Evolutionary conservation across 2,888 invertebrate species (phyloP).

Genomic region (Quadroppia sp.): DNA sequence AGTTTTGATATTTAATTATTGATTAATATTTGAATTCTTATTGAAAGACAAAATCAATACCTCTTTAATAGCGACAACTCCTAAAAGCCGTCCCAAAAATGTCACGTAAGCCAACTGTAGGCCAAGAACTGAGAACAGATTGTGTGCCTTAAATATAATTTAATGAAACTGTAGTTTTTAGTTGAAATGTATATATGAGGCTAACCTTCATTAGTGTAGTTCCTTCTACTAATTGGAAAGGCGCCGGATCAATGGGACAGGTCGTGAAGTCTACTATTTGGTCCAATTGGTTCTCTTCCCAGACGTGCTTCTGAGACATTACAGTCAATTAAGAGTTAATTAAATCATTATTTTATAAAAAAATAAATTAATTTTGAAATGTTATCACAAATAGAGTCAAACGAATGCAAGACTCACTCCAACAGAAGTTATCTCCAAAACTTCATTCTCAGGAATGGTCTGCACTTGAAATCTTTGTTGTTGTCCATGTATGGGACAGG

Average conservation of each 20-base stretch:
- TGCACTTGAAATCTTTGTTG: conserved; percentile 36
- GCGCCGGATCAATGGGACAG: conserved; percentile 86
- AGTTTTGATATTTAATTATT: too few species aligned
- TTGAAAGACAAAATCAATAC: too few species aligned
- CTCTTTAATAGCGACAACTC: conserved; percentile 91
- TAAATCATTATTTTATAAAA: not conserved
- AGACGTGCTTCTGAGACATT: conserved; percentile 57
- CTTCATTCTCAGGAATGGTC: conserved; percentile 39
- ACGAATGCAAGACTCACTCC: conserved; percentile 18
- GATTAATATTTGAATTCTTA: too few species aligned
- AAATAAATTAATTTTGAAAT: not conserved
- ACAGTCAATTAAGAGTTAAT: not conserved
- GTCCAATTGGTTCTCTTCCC: conserved; percentile 88
- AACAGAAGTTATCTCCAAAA: conserved; percentile 17
- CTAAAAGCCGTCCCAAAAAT: conserved; percentile 86
- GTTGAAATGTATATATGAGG: not conserved
- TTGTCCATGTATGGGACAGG: conserved; percentile 40
- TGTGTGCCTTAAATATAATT: conserved; percentile 68
- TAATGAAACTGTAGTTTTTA: not conserved
- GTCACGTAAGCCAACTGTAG: conserved; percentile 98
- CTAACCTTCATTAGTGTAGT: conserved; percentile 47
- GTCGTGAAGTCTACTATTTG: conserved; percentile 52
- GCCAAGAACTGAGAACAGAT: conserved; percentile 94
- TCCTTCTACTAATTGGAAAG: conserved; percentile 67
- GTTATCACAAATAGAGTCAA: not conserved